Evolutionary conservation across 2,888 invertebrate species (phyloP).

Genomic region (Neoitamus cyanurus): DNA sequence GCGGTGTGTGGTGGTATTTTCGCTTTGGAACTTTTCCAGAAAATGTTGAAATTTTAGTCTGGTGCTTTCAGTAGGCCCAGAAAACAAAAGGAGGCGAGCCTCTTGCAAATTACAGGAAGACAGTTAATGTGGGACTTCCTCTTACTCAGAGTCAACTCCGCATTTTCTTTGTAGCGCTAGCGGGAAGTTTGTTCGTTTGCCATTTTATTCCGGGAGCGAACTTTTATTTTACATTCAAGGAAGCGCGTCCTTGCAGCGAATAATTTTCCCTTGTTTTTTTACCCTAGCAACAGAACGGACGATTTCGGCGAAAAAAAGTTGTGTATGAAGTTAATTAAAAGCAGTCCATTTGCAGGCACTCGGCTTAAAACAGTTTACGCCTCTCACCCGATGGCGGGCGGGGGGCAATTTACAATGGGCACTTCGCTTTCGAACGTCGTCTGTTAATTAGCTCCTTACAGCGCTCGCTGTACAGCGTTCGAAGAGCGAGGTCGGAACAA

Average conservation of each 20-base stretch:
- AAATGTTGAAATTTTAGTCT: conserved; percentile 17
- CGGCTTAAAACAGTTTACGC: not conserved
- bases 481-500: not conserved
- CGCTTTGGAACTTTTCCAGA: conserved; percentile 30
- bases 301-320: not conserved
- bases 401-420: not conserved
- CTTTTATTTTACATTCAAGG: not conserved
- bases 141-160: not conserved
- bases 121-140: conserved; percentile 19
- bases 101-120: conserved; percentile 32
- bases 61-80: conserved; percentile 1
- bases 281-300: not conserved
- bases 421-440: not conserved
- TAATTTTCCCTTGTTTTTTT: not conserved
- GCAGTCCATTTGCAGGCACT: not conserved
- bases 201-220: not conserved
- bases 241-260: not conserved
- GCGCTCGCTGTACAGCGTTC: not conserved
- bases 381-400: not conserved
- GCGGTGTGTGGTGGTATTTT: not conserved
- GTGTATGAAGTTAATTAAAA: not conserved
- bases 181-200: not conserved
- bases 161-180: conserved; percentile 15
- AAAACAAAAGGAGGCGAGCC: not conserved
- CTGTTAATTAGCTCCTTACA: not conserved